phyloP scores from a whole-genome alignment of 2,888 invertebrate species.

The Agapostemon virescens region DNA sequence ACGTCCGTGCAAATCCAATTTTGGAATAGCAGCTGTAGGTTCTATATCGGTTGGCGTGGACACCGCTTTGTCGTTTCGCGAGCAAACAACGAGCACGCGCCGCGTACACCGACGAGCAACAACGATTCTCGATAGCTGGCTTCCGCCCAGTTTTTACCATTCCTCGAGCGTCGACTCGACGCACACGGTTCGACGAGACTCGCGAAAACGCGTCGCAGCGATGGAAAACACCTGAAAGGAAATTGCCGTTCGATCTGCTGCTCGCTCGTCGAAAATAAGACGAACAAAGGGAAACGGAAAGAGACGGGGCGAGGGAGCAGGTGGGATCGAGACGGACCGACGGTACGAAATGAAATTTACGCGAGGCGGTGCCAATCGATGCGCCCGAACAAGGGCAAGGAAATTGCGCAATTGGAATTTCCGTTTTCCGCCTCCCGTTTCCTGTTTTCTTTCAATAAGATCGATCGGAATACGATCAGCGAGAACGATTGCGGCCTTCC shows the following conservation, averaged over 20 bases:
- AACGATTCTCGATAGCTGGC: slow-evolving; percentile 50
- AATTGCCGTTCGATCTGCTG: slow-evolving; percentile 30
- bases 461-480: neutral
- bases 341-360: neutral
- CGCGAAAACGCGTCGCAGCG: neutral
- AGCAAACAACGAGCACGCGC: neutral
- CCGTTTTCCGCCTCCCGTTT: neutral
- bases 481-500: too few relatives aligned
- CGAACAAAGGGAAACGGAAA: neutral
- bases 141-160: slow-evolving; percentile 57
- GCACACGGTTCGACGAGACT: slow-evolving; percentile 47
- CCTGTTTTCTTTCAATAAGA: neutral
- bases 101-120: slow-evolving; percentile 19
- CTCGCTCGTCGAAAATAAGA: slow-evolving; percentile 44
- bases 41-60: neutral
- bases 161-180: slow-evolving; percentile 68
- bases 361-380: slow-evolving; percentile 18
- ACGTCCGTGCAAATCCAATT: slow-evolving; percentile 28
- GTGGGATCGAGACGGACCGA: neutral
- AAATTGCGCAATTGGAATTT: slow-evolving; percentile 4
- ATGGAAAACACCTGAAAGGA: neutral
- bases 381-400: slow-evolving; percentile 4
- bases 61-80: neutral
- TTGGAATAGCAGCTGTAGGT: neutral
- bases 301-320: neutral